A percentile compares a stretch with the other conserved stretches of the same genome.
These are phyloP conservation scores for Allygus modestus DNA, from an alignment of 2,888 invertebrate genomes.

Conservation along the genomic window DNA sequence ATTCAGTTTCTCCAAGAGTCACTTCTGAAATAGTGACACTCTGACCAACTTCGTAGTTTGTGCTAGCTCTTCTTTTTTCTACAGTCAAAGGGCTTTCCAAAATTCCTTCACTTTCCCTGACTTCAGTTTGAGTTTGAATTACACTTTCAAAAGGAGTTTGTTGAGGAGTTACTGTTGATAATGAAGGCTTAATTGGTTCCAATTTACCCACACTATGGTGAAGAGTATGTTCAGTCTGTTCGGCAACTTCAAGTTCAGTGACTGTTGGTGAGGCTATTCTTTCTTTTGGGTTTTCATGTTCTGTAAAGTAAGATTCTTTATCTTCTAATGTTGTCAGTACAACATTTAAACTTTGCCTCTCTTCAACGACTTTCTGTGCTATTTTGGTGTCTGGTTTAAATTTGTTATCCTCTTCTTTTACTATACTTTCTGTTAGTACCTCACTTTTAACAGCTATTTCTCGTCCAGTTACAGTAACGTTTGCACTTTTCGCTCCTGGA, in stretches of 20 bases:
- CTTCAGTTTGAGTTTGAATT: slow-evolving; percentile 71
- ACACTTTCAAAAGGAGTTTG: slow-evolving; percentile 75
- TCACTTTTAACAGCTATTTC: slow-evolving; percentile 72
- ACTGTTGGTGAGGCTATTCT: slow-evolving; percentile 73
- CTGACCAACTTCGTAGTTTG: slow-evolving; percentile 74
- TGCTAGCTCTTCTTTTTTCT: slow-evolving; percentile 66
- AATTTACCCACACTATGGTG: slow-evolving; percentile 71
- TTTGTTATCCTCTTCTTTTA: slow-evolving; percentile 71
- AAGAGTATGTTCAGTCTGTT: slow-evolving; percentile 76
- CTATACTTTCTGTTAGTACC: slow-evolving; percentile 74
- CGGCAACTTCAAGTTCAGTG: slow-evolving; percentile 75
- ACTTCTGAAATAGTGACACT: slow-evolving; percentile 78
- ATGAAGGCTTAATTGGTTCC: slow-evolving; percentile 70
- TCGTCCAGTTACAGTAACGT: slow-evolving; percentile 69
- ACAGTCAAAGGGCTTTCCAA: slow-evolving; percentile 66
- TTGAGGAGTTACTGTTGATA: slow-evolving; percentile 73
- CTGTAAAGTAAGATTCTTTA: slow-evolving; percentile 74
- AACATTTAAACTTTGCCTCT: slow-evolving; percentile 73
- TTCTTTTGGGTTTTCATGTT: slow-evolving; percentile 70
- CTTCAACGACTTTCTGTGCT: slow-evolving; percentile 70
- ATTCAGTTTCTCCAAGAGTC: slow-evolving; percentile 79
- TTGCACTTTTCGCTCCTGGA: slow-evolving; percentile 69
- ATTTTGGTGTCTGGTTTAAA: slow-evolving; percentile 69
- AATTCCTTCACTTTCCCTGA: slow-evolving; percentile 71
- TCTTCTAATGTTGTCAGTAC: slow-evolving; percentile 75